Evolutionary conservation across 2,797 vertebrate genomes (phyloP).

Genomic region (Sebastes aleutianus): DNA sequence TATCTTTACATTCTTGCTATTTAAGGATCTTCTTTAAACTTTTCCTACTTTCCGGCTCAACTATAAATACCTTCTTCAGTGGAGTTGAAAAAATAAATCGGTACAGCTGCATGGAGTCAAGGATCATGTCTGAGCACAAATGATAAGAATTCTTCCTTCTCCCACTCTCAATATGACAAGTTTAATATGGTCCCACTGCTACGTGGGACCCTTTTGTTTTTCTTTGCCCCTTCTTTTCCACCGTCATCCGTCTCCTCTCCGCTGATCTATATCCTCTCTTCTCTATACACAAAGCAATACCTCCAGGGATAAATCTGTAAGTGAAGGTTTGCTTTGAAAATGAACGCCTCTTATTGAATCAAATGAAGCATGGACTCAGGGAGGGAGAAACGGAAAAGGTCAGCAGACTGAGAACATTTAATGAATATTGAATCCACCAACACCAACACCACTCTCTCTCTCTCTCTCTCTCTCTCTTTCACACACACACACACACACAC

Average conservation of each 20-base stretch:
- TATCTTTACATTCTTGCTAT: background rate
- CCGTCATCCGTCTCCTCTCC: constrained; percentile 3
- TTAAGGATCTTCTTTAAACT: background rate
- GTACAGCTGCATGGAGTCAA: background rate
- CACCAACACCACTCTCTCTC: background rate
- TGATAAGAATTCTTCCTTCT: background rate
- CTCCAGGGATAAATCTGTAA: constrained; percentile 61
- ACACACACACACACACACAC: background rate
- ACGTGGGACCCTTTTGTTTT: constrained; percentile 3
- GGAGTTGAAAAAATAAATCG: background rate
- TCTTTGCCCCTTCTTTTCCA: background rate
- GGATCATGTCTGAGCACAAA: background rate
- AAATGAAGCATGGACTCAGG: constrained; percentile 64
- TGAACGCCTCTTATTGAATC: constrained; percentile 77
- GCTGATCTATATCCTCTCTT: constrained; percentile 27
- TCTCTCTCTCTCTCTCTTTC: background rate
- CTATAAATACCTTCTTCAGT: background rate
- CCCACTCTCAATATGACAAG: background rate
- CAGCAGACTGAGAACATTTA: constrained; percentile 71
- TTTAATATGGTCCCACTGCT: background rate
- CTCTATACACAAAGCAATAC: constrained; percentile 43
- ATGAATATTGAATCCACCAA: constrained; percentile 68
- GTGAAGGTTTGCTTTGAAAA: constrained; percentile 70
- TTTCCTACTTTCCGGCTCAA: background rate
- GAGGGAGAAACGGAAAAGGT: constrained; percentile 67